Conservation (phyloP, 2,888 invertebrate genomes). For the Stramonita haemastoma region DNA sequence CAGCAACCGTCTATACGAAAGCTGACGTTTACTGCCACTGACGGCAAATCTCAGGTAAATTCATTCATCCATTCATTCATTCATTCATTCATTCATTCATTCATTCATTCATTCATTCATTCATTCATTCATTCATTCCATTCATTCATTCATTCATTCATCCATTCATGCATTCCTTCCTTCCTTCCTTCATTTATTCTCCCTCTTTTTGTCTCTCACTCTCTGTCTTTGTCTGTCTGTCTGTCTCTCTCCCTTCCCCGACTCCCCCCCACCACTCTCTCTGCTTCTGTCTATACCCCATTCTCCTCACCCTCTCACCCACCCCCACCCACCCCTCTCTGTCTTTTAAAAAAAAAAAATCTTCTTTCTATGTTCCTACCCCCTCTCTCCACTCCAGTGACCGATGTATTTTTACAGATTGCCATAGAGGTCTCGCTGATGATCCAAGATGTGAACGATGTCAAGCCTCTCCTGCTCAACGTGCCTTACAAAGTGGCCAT, state of each 20-base stretch:
- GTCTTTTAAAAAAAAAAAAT: neutral
- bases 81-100: neutral
- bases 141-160: neutral
- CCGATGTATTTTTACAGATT: slow-evolving; percentile 54
- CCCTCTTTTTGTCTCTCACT: no score
- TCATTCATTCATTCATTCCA: no score
- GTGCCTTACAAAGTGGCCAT: slow-evolving; percentile 67
- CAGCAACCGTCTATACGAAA: slow-evolving; percentile 57
- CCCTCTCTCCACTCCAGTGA: neutral
- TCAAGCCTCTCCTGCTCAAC: slow-evolving; percentile 85
- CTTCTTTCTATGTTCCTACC: neutral
- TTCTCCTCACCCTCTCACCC: neutral
- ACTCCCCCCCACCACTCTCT: no score
- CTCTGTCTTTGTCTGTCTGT: no score
- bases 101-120: neutral
- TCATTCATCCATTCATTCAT: neutral
- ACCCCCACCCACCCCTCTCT: neutral
- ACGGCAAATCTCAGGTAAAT: slow-evolving; percentile 48
- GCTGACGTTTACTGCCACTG: slow-evolving; percentile 67
- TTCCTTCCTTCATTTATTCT: no score
- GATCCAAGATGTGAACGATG: slow-evolving; percentile 79
- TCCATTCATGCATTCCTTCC: no score
- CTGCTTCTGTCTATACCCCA: neutral
- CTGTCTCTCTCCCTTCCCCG: no score
- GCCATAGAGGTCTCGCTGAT: slow-evolving; percentile 73